Percentiles rank a stretch among this genome's conserved stretches.
These are phyloP conservation scores for Epistrophe eligans DNA, from an alignment of 2,888 invertebrate species.

Conservation along the genomic window DNA sequence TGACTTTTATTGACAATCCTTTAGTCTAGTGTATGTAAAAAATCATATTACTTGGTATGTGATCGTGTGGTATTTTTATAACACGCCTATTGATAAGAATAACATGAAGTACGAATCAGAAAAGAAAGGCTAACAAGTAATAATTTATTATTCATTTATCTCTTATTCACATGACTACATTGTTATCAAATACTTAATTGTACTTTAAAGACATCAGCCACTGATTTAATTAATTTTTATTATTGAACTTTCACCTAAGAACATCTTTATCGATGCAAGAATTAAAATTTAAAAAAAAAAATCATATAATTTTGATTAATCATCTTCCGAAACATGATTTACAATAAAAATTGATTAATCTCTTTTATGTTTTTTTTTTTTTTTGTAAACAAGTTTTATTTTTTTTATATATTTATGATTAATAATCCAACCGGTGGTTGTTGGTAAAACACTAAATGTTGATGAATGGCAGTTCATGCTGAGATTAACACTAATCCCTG, in stretches of 20 bases:
- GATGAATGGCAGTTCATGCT: conserved; percentile 28
- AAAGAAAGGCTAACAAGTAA: not conserved
- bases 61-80: too few relatives aligned
- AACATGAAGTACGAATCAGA: not conserved
- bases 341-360: conserved; percentile 31
- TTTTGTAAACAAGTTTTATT: conserved; percentile 15
- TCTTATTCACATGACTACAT: not conserved
- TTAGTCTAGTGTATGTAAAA: too few relatives aligned
- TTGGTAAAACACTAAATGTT: conserved; percentile 23
- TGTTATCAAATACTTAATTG: conserved; percentile 8
- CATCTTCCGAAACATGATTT: conserved; percentile 27
- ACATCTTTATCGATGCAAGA: conserved; percentile 35
- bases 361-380: conserved; percentile 5
- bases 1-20: too few relatives aligned
- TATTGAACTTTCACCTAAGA: conserved; percentile 35
- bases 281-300: not conserved
- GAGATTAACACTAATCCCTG: conserved; percentile 38
- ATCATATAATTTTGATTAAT: conserved; percentile 19
- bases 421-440: conserved; percentile 16
- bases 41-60: too few relatives aligned
- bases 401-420: conserved; percentile 4
- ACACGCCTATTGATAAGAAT: not conserved
- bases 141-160: not conserved
- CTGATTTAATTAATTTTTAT: conserved; percentile 45
- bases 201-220: conserved; percentile 13